Evolutionary conservation across 2,888 invertebrate genomes (phyloP).

Genomic region (Sphecodes monilicornis): DNA sequence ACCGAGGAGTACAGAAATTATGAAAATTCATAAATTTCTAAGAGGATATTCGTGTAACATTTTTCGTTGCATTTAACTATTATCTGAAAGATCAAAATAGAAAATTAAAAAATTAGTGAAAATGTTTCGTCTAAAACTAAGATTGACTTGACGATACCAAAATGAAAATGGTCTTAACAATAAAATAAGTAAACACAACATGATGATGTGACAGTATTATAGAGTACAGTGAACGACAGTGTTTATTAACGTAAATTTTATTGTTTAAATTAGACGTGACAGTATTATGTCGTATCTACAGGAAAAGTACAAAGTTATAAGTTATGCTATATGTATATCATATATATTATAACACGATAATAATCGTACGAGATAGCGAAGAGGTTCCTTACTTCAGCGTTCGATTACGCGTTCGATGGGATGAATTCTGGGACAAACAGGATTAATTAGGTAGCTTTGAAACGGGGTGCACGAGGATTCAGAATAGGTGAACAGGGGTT

Average conservation of each 20-base stretch:
- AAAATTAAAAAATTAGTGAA: neutral
- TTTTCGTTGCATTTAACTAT: no score
- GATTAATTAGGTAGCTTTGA: slow-evolving; percentile 12
- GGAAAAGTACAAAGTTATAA: slow-evolving; percentile 83
- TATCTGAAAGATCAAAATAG: neutral
- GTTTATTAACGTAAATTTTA: slow-evolving; percentile 81
- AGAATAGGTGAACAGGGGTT: neutral
- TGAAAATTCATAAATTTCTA: no score
- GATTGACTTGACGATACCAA: neutral
- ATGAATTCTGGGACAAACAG: slow-evolving; percentile 28
- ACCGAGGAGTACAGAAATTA: no score
- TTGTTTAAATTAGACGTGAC: slow-evolving; percentile 82
- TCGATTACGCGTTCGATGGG: slow-evolving; percentile 53
- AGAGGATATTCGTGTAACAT: no score
- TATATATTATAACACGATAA: slow-evolving; percentile 66
- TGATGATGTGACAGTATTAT: neutral
- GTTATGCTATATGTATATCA: slow-evolving; percentile 74
- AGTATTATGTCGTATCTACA: slow-evolving; percentile 83
- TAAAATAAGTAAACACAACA: neutral
- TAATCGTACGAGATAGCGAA: slow-evolving; percentile 69
- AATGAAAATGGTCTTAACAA: neutral
- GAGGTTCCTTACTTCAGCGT: slow-evolving; percentile 58
- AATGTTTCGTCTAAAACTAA: neutral
- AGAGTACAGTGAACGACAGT: neutral
- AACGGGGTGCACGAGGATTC: slow-evolving; percentile 17